Percentiles rank a stretch among this genome's conserved stretches.
These are phyloP conservation scores for Spea multiplicata DNA, from an alignment of 2,113 vertebrate genomes.

Conservation along the genomic window DNA sequence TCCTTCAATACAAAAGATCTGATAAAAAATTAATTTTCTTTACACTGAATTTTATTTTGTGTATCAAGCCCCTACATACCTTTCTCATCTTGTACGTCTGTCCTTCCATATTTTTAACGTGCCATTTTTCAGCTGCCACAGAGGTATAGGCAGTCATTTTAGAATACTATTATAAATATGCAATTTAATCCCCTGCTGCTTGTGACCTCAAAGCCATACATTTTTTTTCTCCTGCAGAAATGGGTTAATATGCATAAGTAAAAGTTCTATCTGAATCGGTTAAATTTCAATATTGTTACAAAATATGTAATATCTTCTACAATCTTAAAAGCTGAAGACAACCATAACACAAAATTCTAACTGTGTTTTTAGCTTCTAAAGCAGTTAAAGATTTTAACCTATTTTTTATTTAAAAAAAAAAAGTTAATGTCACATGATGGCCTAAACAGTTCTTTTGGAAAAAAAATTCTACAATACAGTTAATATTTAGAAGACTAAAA, in stretches of 20 bases:
- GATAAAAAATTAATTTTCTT: constrained; percentile 94
- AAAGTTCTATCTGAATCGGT: constrained; percentile 17
- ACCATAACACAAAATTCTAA: constrained; percentile 20
- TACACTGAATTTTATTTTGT: constrained; percentile 87
- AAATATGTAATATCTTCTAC: constrained; percentile 3
- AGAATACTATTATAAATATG: constrained; percentile 9
- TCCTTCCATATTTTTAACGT: constrained; percentile 60
- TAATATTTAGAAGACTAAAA: constrained; percentile 54
- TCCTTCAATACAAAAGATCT: constrained; percentile 98
- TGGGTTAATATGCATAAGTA: constrained; percentile 33
- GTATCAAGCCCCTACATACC: constrained; percentile 84
- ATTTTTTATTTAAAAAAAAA: constrained; percentile 64
- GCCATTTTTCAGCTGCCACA: constrained; percentile 65
- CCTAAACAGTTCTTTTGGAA: constrained; percentile 66
- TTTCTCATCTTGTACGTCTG: constrained; percentile 85
- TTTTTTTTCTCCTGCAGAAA: constrained; percentile 54
- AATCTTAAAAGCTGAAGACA: constrained; percentile 12
- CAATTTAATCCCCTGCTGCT: constrained; percentile 64
- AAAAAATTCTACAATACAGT: constrained; percentile 73
- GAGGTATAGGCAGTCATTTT: constrained; percentile 63
- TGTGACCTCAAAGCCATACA: constrained; percentile 59
- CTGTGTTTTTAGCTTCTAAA: constrained; percentile 31
- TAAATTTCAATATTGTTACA: constrained; percentile 37
- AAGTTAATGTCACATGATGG: constrained; percentile 73
- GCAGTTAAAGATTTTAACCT: constrained; percentile 36